Percentiles rank a stretch among this genome's conserved stretches.
Conservation (phyloP, 2,113 vertebrate species). For the Eolophus roseicapilla region DNA sequence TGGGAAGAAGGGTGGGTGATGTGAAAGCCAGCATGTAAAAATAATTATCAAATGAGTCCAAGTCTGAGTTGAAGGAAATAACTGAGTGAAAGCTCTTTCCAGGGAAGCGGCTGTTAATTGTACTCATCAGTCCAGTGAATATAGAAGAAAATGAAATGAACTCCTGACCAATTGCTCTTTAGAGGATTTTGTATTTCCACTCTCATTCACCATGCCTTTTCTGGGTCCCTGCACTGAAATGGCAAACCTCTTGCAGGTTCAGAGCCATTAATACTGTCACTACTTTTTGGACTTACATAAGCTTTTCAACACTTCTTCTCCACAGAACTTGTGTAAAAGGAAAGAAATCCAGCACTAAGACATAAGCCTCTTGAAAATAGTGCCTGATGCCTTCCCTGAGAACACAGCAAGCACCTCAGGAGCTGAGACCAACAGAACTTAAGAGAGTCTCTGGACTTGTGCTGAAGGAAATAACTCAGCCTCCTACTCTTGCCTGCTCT, state of each 20-base stretch:
- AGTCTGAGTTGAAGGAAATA: background rate
- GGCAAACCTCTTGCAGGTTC: background rate
- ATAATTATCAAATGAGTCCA: background rate
- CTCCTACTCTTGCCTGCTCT: background rate
- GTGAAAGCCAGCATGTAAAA: slow-evolving; percentile 10
- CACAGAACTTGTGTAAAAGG: background rate
- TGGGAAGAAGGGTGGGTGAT: background rate
- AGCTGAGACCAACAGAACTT: background rate
- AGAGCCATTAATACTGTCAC: background rate
- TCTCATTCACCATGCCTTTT: background rate
- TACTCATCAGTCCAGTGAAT: background rate
- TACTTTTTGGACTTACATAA: background rate
- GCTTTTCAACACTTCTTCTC: background rate
- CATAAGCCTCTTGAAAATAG: background rate
- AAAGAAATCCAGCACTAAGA: background rate
- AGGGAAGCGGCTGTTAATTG: background rate
- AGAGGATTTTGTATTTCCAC: background rate
- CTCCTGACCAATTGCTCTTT: background rate
- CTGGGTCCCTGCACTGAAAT: background rate
- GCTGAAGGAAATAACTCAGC: background rate
- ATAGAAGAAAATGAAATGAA: background rate
- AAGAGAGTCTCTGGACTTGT: background rate
- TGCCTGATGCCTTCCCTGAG: background rate
- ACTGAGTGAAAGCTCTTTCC: background rate
- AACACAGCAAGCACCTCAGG: background rate